Percentiles rank a stretch among this genome's conserved stretches.
These are phyloP conservation scores for Betta splendens DNA, from an alignment of 2,797 vertebrate genomes.

Conservation along the genomic window DNA sequence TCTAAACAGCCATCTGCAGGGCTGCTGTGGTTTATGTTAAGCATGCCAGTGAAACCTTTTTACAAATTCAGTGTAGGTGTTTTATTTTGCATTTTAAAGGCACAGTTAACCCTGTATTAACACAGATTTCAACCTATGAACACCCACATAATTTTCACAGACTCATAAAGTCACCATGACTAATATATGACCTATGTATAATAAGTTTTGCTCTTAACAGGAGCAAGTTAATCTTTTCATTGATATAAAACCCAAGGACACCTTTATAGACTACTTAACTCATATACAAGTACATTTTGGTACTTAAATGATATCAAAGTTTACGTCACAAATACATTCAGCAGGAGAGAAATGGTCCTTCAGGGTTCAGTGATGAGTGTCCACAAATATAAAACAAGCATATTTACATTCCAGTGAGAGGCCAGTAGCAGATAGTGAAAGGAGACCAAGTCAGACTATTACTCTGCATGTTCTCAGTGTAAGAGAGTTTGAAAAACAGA, in stretches of 20 bases:
- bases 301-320: background rate
- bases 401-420: background rate
- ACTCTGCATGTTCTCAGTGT: slow-evolving; percentile 1
- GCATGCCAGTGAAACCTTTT: background rate
- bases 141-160: background rate
- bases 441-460: background rate
- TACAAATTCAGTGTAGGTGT: background rate
- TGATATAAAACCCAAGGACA: background rate
- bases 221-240: background rate
- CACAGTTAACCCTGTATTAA: background rate
- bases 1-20: background rate
- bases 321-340: too few species aligned
- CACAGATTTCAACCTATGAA: background rate
- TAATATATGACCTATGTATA: slow-evolving; percentile 6
- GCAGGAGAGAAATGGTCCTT: background rate
- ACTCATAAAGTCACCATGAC: background rate
- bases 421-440: background rate
- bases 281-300: background rate
- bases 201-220: slow-evolving; percentile 7
- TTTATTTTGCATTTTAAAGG: background rate
- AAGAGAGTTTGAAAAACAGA: background rate
- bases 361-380: background rate
- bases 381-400: background rate
- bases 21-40: background rate
- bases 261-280: background rate